Evolutionary conservation across 2,888 invertebrate genomes (phyloP), one percentile per base, ranked within the genome.

Genomic region (Cantharis nigra): DNA sequence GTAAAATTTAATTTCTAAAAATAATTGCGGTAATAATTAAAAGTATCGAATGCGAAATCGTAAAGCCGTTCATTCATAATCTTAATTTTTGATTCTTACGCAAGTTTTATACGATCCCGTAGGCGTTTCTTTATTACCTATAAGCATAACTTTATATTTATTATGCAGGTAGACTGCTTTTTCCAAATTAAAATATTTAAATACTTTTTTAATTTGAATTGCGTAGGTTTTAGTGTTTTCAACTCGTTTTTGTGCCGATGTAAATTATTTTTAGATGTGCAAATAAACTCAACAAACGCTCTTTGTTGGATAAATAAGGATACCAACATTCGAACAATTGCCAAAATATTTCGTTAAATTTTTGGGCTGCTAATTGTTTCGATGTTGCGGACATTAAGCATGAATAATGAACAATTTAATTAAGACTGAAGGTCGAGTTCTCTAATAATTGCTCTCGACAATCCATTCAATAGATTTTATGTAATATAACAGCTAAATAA

Each of bases 111-210:
- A 69, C n/a, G 63, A 9, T 13, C 11, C 16, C 23, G 76, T 76
- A 20, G 76, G 76, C 63, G 76, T 76, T 33, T 30, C 62, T 72
- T 76, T 76, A 76, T 76, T 76, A 70, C 30, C 49, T 67, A 67
- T 67, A 67, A 67, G 65, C 76, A 76, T 76, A 69, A 72, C 23
- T 76, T 72, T 69, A 49, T 76, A 76, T 76, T 76, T 76, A 72
- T 76, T 76, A 65, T 76, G 69, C 71, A 72, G 76, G 72, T 76
- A 71, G 62, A 72, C 69, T 62, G 70, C 62, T 69, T 72, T 76
- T 74, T 76, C 76, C 72, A 72, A 76, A 76, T 72, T 76, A 76
- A 69, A 69, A 70, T 70, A 71, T 71, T 75, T 70, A 67, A 67
- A 67, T 26, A 26, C 26, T 70, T 70, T 67, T 26, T 67, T 18